These are phyloP conservation scores for Rhineura floridana DNA, from an alignment of 2,113 vertebrate species.

Conservation along the genomic window DNA sequence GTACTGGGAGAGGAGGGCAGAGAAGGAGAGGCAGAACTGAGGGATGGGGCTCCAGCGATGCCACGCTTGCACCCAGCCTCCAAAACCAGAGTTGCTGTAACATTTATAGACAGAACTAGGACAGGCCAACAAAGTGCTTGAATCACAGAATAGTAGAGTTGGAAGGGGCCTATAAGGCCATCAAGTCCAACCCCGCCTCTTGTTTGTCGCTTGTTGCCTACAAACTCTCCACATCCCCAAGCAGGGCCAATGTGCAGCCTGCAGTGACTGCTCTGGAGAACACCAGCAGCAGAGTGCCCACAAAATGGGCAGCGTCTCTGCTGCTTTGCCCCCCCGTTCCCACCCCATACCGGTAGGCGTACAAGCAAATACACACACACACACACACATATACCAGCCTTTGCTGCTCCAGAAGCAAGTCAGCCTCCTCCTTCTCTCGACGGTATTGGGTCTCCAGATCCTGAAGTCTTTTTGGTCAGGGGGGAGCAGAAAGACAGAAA, in stretches of 20 bases:
- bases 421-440: slow-evolving; percentile 88
- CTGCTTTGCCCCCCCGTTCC: too few species aligned
- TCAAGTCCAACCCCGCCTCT: too few species aligned
- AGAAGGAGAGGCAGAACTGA: background rate
- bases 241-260: too few species aligned
- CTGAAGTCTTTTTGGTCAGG: slow-evolving; percentile 75
- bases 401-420: slow-evolving; percentile 88
- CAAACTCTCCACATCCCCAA: too few species aligned
- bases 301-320: background rate
- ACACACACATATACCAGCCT: slow-evolving; percentile 74
- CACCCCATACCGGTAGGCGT: fast-evolving
- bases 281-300: background rate
- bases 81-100: background rate
- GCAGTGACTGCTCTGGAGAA: too few species aligned
- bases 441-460: slow-evolving; percentile 89
- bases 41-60: too few species aligned
- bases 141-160: too few species aligned
- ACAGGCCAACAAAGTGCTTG: too few species aligned
- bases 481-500: background rate
- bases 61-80: background rate
- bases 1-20: slow-evolving; percentile 70
- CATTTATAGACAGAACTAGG: too few species aligned
- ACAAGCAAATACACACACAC: fast-evolving
- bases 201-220: too few species aligned
- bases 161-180: too few species aligned